A percentile compares a stretch with the other conserved stretches of the same genome.
Evolutionary conservation across 2,888 invertebrate species (phyloP).

Genomic region (Rhingia rostrata): DNA sequence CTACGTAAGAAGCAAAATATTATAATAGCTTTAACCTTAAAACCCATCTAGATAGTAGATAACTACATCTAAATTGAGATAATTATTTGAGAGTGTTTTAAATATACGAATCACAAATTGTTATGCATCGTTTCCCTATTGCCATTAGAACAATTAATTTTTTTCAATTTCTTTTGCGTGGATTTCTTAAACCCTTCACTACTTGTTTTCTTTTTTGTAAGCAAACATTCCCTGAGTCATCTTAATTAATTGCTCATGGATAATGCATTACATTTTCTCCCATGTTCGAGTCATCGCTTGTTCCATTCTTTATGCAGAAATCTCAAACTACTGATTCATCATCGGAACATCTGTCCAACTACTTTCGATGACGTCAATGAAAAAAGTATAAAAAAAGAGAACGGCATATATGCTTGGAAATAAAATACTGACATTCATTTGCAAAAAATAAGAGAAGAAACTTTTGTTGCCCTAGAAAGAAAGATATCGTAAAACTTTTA

Average conservation of each 20-base stretch:
- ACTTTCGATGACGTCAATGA: slow-evolving; percentile 12
- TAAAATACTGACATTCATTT: not conserved
- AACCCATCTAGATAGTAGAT: no score
- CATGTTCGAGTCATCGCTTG: slow-evolving; percentile 31
- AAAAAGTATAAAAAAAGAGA: not conserved
- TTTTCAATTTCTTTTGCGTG: no score
- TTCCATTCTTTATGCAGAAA: slow-evolving; percentile 29
- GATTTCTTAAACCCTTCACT: not conserved
- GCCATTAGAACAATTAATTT: no score
- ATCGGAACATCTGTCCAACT: slow-evolving; percentile 7
- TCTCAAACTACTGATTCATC: slow-evolving; percentile 30
- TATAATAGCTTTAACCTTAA: no score
- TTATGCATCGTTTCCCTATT: no score
- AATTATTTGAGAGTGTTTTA: no score
- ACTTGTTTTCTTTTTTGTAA: not conserved
- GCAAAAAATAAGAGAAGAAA: not conserved
- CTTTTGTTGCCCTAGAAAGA: slow-evolving; percentile 2
- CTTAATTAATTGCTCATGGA: not conserved
- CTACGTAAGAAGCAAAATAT: no score
- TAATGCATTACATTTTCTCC: not conserved
- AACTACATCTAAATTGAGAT: no score
- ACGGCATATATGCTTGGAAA: not conserved
- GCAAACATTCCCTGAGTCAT: slow-evolving; percentile 10
- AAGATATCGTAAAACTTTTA: not conserved
- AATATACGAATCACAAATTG: no score